A percentile compares a stretch with the other conserved stretches of the same genome.
phyloP scores from a whole-genome alignment of 1,140 invertebrate genomes.

The Rhagoletis zephyria region DNA sequence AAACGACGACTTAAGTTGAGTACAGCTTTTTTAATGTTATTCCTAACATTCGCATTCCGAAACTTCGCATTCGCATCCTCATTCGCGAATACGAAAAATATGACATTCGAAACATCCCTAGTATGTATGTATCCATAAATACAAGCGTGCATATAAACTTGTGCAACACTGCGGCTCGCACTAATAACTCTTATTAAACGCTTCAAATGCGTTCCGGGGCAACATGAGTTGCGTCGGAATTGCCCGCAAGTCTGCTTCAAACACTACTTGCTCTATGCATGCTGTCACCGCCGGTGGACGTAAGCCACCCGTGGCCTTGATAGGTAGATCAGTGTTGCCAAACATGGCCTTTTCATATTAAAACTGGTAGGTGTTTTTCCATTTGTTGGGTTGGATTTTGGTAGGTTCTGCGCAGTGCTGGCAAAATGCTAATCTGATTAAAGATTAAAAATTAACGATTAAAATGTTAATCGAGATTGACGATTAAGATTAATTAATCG shows the following conservation, averaged over 20 bases:
- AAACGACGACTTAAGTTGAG: no score
- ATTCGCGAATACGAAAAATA: no score
- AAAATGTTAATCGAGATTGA: no score
- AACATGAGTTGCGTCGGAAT: neutral
- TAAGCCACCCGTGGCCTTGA: neutral
- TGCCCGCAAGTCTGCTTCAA: neutral
- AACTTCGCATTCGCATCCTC: neutral
- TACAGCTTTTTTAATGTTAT: no score
- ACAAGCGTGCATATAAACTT: neutral
- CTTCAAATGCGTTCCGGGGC: constrained; percentile 40
- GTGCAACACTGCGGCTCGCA: constrained; percentile 16
- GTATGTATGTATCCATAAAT: neutral
- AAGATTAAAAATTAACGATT: no score
- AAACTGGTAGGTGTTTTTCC: no score
- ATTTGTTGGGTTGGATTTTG: no score
- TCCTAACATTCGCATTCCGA: neutral
- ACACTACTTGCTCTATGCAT: neutral
- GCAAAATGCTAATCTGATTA: no score
- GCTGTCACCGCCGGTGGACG: constrained; percentile 34
- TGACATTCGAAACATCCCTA: neutral
- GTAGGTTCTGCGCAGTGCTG: no score
- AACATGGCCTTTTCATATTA: no score
- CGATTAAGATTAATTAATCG: no score
- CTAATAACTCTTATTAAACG: constrained; percentile 46
- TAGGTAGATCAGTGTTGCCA: no score